phyloP scores from a whole-genome alignment of 2,113 vertebrate species.

The Speoplatyrhinus poulsoni region DNA sequence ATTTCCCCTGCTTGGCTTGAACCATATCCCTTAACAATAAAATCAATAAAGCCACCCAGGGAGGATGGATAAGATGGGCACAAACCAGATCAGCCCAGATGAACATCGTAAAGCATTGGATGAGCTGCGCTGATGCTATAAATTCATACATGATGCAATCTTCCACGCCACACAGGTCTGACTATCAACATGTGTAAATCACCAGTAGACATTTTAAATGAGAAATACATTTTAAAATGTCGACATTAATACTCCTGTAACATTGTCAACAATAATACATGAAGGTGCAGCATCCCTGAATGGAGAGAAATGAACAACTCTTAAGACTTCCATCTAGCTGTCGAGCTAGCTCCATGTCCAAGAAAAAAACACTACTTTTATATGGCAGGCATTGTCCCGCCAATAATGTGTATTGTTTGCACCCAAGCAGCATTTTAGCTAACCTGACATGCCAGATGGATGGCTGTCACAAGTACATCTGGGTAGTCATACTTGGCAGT shows the following conservation, averaged over 20 bases:
- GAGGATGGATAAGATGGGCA: conserved; percentile 1
- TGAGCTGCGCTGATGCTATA: not conserved
- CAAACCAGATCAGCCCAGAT: conserved; percentile 7
- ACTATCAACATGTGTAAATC: not conserved
- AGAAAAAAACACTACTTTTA: not conserved
- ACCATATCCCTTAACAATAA: conserved; percentile 15
- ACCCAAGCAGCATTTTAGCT: too few species aligned
- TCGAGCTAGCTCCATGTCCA: not conserved
- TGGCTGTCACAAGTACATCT: too few species aligned
- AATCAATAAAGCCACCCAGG: conserved; percentile 3
- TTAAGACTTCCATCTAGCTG: not conserved
- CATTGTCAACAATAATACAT: not conserved
- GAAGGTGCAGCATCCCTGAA: not conserved
- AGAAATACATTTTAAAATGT: not conserved
- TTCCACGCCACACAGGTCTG: not conserved
- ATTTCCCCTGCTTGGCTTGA: conserved; percentile 9
- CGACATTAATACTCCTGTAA: not conserved
- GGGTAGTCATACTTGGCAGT: too few species aligned
- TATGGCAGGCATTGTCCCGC: too few species aligned
- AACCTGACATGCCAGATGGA: too few species aligned
- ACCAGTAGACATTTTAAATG: not conserved
- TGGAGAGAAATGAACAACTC: not conserved
- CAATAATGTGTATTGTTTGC: too few species aligned
- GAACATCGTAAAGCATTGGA: not conserved
- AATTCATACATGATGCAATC: conserved; percentile 7